Base-by-base conservation (phyloP, 1,140 invertebrate genomes). In the Drosophila novamexicana region DNA sequence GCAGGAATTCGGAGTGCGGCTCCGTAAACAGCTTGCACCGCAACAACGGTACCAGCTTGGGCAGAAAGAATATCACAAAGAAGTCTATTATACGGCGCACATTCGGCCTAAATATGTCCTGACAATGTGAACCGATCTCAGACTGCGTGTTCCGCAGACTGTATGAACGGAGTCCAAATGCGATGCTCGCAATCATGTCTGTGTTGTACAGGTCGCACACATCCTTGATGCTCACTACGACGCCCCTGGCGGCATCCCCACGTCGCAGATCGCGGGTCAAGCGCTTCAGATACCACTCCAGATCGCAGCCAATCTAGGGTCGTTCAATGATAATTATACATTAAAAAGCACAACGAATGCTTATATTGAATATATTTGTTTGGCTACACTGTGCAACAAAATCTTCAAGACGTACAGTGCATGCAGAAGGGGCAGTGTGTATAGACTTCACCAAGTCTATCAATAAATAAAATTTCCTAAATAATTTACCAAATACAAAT, bases 181-280 rank as follows among this genome's bases (percentile, higher is more conserved):
- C 94, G 66, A 93, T 93, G 58, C 93, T 94, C 6, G 94, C 94
- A 37, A 95, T 95, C 52, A 94, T 94, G 75, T 95, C 94, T 18
- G 94, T 94, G 4, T 93, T 94, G 59, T 93, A 95, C 37, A 94
- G 92, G 7, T 93, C 93, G 37, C 91, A 93, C 0, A 93, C 62
- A 18, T 94, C 93, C 71, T 93, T 94, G 0, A 93, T 52, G 44
- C 93, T 92, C 0, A 94, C 39, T 0, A 79, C 52, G 0, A 74
- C 74, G 6, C 81, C 85, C 0, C 81, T 52, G 0, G 56, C 69
- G 9, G 77, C 77, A 14, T 79, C 75, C n/a, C 58, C 81, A 29
- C 78, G 81, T 2, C 84, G 67, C 22, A 89, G n/a, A 49, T 91
- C 78, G 6, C 78, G 78, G 9, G 79, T 91, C 29, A 92, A 56